Base-by-base conservation (phyloP, 2,797 vertebrate species). In the Rallus crepitans region DNA sequence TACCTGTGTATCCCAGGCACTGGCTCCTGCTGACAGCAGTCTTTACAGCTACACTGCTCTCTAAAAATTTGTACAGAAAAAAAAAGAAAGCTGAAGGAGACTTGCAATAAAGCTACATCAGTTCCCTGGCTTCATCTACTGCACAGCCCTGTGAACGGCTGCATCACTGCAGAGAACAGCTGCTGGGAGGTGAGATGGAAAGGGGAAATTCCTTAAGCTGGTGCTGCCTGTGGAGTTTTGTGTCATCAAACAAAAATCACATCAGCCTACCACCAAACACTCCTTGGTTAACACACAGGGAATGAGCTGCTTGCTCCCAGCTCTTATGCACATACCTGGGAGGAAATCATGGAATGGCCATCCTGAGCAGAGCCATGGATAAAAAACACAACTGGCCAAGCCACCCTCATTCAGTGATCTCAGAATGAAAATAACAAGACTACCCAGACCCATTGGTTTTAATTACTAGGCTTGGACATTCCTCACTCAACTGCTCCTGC, bases 361-460 rank as follows among this genome's bases (percentile, higher is more conserved):
- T 42, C 21, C 73, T 65, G 72, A 81, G 63, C 57, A 93, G 61
- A 60, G 42, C 78, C 73, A 79, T 2, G 59, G 39, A 76, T 45
- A 90, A 31, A 94, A 91, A 90, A 31, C 6, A 79, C 4, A 72
- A 16, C 40, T 57, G 66, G 57, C 39, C 56, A 85, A 90, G 70
- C 30, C 82, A 89, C 87, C 17, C 4, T 5, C n/a, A 45, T 86
- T 40, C n/a, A 48, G 59, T 65, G 37, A 72, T 52, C 80, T 91
- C 77, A 66, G 63, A 70, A 12, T 12, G 28, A 23, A 93, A 96
- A 79, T 40, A 90, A 77, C 87, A 94, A 40, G 59, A 76, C 80
- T 77, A 60, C 88, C 31, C 77, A 81, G 47, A 82, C 48, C 17
- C 50, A 33, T 12, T 35, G 73, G 42, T 27, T 85, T 87, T 93